Evolutionary conservation across 2,113 vertebrate species (phyloP), one percentile per base, ranked within the genome.

Genomic region (Chionis minor): DNA sequence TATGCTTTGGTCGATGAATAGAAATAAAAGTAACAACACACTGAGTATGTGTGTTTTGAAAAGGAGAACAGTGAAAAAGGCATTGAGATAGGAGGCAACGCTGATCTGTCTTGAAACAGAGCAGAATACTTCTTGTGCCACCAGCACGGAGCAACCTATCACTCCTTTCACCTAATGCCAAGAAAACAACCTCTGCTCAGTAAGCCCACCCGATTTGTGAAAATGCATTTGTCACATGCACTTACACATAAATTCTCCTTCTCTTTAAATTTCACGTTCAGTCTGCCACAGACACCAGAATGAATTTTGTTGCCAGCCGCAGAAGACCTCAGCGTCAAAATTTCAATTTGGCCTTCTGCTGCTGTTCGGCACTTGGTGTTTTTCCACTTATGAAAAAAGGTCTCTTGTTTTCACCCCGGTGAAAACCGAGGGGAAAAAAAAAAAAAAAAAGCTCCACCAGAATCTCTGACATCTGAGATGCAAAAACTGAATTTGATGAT

Each of bases 261-360:
- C 90, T 73, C 90, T 81, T 55, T 62, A 22, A 18, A 90, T 72
- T 74, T 38, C 81, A 54, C 8, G 20, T 90, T 85, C 92, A 72
- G 87, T 85, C 70, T 95, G 87, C 73, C 90, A 32, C 85, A 32
- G 58, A 61, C 40, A 69, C 80, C 85, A 51, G 81, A 88, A 75
- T 21, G 73, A 59, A 51, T 91, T 91, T 52, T 65, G 47, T 91
- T 96, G 91, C 85, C 93, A 94, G 87, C 56, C 73, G 54, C 91
- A 40, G 32, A 69, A 89, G 87, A 45, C 58, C 61, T 71, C 1
- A 0, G 71, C 3, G 0, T 70, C 91, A 61, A 84, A 78, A 59
- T 40, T 27, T n/a, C 93, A 23, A 2, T 55, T 66, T 55, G 90
- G 56, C 55, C 69, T 92, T 61, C 62, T 79, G 75, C 93, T 72